These are phyloP conservation scores for Bathynomus jamesi DNA, from an alignment of 1,140 invertebrate species.

Conservation along the genomic window DNA sequence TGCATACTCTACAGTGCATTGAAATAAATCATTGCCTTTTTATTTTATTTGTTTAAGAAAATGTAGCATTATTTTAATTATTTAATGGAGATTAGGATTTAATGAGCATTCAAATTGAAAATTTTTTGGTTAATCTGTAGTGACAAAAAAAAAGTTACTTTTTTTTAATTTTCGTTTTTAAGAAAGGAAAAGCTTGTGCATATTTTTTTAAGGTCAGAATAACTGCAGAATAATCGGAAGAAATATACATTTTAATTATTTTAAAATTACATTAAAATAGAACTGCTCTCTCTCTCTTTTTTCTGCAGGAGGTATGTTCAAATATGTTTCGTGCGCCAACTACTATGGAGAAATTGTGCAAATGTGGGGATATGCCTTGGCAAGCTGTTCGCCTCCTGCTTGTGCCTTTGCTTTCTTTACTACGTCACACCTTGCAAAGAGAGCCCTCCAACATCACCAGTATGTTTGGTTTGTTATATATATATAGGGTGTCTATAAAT, in stretches of 20 bases:
- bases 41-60: too few species aligned
- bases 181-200: background rate
- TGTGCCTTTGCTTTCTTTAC: slow-evolving; percentile 50
- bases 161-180: background rate
- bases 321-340: slow-evolving; percentile 53
- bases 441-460: slow-evolving; percentile 50
- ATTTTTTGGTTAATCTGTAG: background rate
- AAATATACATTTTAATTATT: background rate
- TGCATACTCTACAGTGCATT: too few species aligned
- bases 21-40: too few species aligned
- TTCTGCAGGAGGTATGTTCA: slow-evolving; percentile 47
- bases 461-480: too few species aligned
- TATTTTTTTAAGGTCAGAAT: background rate
- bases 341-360: slow-evolving; percentile 56
- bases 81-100: too few species aligned
- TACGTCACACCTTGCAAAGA: slow-evolving; percentile 46
- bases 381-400: slow-evolving; percentile 45
- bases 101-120: background rate
- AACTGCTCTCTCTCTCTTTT: slow-evolving; percentile 24
- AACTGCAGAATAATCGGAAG: background rate
- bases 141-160: background rate
- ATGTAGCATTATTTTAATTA: too few species aligned
- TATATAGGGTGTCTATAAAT: too few species aligned
- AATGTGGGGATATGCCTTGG: slow-evolving; percentile 52
- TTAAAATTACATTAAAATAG: background rate